These are phyloP conservation scores for Drosophila busckii DNA, from an alignment of 1,140 invertebrate genomes.

Conservation along the genomic window DNA sequence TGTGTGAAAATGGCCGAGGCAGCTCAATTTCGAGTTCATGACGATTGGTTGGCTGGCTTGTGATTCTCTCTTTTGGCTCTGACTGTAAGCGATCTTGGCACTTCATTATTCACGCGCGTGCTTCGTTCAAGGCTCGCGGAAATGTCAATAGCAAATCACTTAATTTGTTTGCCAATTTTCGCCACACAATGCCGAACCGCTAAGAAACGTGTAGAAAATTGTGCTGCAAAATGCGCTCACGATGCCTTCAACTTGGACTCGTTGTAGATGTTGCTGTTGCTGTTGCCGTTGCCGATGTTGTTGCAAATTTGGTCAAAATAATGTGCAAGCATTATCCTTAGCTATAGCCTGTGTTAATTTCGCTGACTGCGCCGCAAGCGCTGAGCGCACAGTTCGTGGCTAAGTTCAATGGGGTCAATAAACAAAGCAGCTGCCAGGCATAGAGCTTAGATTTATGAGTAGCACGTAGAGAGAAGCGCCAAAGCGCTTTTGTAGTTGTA, in stretches of 20 bases:
- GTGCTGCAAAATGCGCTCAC: slow-evolving; percentile 40
- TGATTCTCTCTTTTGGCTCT: neutral
- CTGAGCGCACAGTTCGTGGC: slow-evolving; percentile 33
- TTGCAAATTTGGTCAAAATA: slow-evolving; percentile 68
- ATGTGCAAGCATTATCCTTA: slow-evolving; percentile 64
- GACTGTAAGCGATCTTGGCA: slow-evolving; percentile 76
- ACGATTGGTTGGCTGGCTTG: neutral
- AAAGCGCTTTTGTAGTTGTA: neutral
- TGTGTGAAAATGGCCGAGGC: slow-evolving; percentile 64
- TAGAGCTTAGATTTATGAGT: slow-evolving; percentile 29
- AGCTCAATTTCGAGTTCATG: slow-evolving; percentile 30
- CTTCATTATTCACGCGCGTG: slow-evolving; percentile 78
- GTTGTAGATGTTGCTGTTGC: too few relatives aligned
- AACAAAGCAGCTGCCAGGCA: slow-evolving; percentile 35
- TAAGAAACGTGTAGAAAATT: slow-evolving; percentile 57
- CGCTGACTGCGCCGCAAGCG: slow-evolving; percentile 20
- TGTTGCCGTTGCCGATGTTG: too few relatives aligned
- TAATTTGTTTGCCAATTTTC: slow-evolving; percentile 77
- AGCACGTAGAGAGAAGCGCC: slow-evolving; percentile 18
- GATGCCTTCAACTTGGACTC: slow-evolving; percentile 47
- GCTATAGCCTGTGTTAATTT: slow-evolving; percentile 44
- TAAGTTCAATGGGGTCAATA: slow-evolving; percentile 59
- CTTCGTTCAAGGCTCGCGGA: slow-evolving; percentile 67
- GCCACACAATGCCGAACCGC: slow-evolving; percentile 8
- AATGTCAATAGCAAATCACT: slow-evolving; percentile 79